Base-by-base conservation (phyloP, 30 jellyfish, hydroid and myxozoan species). In the Phacellophora camtschatica region DNA sequence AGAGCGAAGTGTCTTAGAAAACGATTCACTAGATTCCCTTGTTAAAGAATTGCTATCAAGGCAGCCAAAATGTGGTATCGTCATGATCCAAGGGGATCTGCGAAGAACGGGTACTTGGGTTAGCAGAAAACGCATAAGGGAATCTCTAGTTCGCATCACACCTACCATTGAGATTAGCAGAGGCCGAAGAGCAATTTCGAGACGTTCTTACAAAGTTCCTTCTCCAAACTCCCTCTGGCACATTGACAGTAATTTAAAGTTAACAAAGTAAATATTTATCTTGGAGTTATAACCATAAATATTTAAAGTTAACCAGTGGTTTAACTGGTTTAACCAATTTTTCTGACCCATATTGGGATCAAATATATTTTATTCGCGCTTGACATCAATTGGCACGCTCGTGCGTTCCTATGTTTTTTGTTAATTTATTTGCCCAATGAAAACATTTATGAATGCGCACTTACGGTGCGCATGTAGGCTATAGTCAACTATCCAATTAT, bases 171-270 rank as follows among this genome's bases (percentile, higher is more conserved):
- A 19, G 71, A 36, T 57, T 18, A 19, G 41, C 71, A 57, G 71
- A 42, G 42, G 11, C 71, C 9, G 22, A 15, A 5, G 22, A 49
- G 16, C n/a, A 49, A 15, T 49, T 30, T 3, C 64, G 22, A 15
- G 22, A 49, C 64, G 81, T 35, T 54, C 63, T 18, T 83, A 83
- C 74, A 72, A 59, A 46, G 95, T 83, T 41, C 82, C 78, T 19
- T 88, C 83, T 8, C 64, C 95, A 12, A 83, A 83, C 39, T 76
- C 78, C 53, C 74, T 83, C 51, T 83, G 95, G 95, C 95, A 83
- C 66, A 22, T 68, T 24, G 95, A 83, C 74, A 69, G 90, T 22
- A 51, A 71, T 49, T 83, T 29, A 55, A 59, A 59, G 58, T 5
- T n/a, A n/a, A n/a, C n/a, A n/a, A n/a, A n/a, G n/a, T n/a, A n/a